Conservation (phyloP, 2,888 invertebrate genomes). For the Icerya purchasi region DNA sequence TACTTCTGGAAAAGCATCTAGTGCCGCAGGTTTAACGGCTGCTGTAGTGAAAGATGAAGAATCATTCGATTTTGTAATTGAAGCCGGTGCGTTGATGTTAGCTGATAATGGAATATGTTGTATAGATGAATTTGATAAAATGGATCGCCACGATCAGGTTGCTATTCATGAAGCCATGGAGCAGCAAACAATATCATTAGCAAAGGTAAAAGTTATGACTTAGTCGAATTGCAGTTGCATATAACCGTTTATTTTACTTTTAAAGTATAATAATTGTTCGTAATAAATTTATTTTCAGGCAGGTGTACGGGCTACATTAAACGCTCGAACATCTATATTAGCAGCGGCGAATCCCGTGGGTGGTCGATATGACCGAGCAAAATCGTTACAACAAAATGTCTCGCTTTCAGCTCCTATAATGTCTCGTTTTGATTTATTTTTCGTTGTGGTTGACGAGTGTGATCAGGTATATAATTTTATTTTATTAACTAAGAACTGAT, state of each 20-base stretch:
- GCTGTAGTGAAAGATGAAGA: slow-evolving; percentile 97
- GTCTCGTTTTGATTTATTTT: slow-evolving; percentile 97
- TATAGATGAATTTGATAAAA: slow-evolving; percentile 99
- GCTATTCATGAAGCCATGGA: slow-evolving; percentile 99
- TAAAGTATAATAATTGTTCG: too few species aligned
- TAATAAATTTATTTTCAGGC: slow-evolving; percentile 35
- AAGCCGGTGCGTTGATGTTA: slow-evolving; percentile 98
- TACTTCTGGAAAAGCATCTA: slow-evolving; percentile 95
- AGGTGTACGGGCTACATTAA: slow-evolving; percentile 87
- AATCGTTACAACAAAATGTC: slow-evolving; percentile 86
- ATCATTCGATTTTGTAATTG: slow-evolving; percentile 94
- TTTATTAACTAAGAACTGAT: too few species aligned
- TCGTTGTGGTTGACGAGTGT: slow-evolving; percentile 91
- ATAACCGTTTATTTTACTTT: too few species aligned
- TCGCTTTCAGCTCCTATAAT: slow-evolving; percentile 87
- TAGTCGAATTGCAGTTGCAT: too few species aligned
- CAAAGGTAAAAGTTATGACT: slow-evolving; percentile 72
- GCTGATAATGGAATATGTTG: slow-evolving; percentile 98
- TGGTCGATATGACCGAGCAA: slow-evolving; percentile 87
- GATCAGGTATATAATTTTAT: slow-evolving; percentile 46
- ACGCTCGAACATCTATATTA: slow-evolving; percentile 89
- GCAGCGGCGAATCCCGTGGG: slow-evolving; percentile 97
- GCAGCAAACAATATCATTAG: slow-evolving; percentile 96
- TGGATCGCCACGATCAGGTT: slow-evolving; percentile 92
- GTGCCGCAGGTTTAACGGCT: slow-evolving; percentile 93